Percentiles rank a stretch among this genome's conserved stretches.
These are phyloP conservation scores for Cotesia glomerata DNA, from an alignment of 1,140 invertebrate species.

Conservation along the genomic window DNA sequence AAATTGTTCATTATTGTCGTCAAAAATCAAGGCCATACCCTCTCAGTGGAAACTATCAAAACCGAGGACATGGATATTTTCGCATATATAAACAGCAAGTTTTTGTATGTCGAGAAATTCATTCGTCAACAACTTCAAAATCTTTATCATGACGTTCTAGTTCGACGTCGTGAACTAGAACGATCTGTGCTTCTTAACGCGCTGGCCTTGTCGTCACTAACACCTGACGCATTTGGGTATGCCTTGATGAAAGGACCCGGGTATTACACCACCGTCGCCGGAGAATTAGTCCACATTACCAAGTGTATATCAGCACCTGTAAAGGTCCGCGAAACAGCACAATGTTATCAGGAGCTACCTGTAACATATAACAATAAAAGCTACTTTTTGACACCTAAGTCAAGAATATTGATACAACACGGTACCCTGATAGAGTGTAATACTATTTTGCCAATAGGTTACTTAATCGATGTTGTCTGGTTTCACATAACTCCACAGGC, in stretches of 20 bases:
- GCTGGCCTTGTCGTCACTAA: slow-evolving; percentile 19
- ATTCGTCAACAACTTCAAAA: slow-evolving; percentile 11
- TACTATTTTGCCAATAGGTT: slow-evolving; percentile 6
- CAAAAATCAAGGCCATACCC: neutral
- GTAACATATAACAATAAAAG: neutral
- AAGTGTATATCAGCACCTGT: slow-evolving; percentile 25
- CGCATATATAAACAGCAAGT: slow-evolving; percentile 37
- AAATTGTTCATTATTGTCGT: slow-evolving; percentile 35
- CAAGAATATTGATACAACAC: slow-evolving; percentile 14
- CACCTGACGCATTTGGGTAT: slow-evolving; percentile 35
- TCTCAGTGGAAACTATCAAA: neutral
- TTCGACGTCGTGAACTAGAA: slow-evolving; percentile 31
- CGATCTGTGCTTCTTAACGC: slow-evolving; percentile 25
- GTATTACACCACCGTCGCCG: slow-evolving; percentile 19
- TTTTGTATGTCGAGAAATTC: slow-evolving; percentile 33
- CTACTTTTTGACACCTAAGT: slow-evolving; percentile 14
- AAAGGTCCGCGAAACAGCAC: neutral
- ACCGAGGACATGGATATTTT: slow-evolving; percentile 34
- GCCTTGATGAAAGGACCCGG: slow-evolving; percentile 32
- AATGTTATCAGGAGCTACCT: slow-evolving; percentile 16
- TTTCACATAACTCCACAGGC: neutral
- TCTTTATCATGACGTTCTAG: slow-evolving; percentile 30
- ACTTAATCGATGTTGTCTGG: neutral
- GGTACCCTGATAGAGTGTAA: slow-evolving; percentile 20
- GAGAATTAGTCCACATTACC: slow-evolving; percentile 30